Percentiles rank a stretch among this genome's conserved stretches.
Evolutionary conservation across 2,797 vertebrate genomes (phyloP).

Genomic region (Aselliscus stoliczkanus): DNA sequence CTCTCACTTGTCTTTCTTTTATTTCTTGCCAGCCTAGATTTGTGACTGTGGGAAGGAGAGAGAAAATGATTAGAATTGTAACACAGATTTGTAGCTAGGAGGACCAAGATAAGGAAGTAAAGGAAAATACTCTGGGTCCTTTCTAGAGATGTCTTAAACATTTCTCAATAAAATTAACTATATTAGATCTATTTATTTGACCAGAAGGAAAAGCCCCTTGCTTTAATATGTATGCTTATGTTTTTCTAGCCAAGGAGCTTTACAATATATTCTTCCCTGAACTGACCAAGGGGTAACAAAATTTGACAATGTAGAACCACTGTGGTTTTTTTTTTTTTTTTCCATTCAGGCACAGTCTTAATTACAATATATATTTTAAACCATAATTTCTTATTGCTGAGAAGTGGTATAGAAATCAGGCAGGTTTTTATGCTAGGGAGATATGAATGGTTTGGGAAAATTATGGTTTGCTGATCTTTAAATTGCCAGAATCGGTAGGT

Average conservation of each 20-base stretch:
- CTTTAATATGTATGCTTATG: not conserved
- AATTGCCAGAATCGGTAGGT: conserved; percentile 33
- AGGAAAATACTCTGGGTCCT: not conserved
- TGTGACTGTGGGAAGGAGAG: not conserved
- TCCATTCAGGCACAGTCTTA: not conserved
- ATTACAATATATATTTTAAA: not conserved
- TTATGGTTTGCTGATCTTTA: conserved; percentile 20
- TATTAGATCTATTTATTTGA: not conserved
- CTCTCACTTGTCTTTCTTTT: not conserved
- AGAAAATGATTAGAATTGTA: not conserved
- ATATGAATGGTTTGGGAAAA: conserved; percentile 38
- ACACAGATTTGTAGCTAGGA: not conserved
- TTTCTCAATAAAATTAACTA: not conserved
- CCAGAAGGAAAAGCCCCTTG: not conserved
- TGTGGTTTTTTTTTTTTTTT: not conserved
- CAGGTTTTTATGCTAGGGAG: conserved; percentile 40
- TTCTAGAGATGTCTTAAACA: not conserved
- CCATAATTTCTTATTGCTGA: not conserved
- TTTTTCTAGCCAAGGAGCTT: not conserved
- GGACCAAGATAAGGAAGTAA: not conserved
- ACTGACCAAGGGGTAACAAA: not conserved
- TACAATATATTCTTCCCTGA: not conserved
- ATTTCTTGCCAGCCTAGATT: not conserved
- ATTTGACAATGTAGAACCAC: not conserved
- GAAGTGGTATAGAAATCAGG: not conserved